Conservation (phyloP, 1,140 invertebrate genomes). For the Hermetia illucens region DNA sequence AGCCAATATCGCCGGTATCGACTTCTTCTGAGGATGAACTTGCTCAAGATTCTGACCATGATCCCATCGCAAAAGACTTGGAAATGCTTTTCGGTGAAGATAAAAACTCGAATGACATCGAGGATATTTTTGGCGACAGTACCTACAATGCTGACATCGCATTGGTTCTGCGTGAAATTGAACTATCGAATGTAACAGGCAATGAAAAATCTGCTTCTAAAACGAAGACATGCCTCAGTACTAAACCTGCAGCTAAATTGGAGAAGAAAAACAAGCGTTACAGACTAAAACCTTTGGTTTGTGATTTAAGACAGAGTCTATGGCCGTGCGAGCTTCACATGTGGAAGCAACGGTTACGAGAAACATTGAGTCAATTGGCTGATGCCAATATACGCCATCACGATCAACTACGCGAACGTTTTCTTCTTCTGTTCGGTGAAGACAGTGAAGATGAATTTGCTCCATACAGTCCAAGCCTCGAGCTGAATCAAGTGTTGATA, state of each 20-base stretch:
- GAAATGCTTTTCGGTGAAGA: constrained; percentile 21
- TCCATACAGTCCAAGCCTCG: constrained; percentile 21
- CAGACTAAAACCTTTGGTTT: not conserved
- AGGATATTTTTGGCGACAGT: constrained; percentile 21
- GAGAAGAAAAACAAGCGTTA: not conserved
- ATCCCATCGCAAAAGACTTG: constrained; percentile 19
- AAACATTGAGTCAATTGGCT: constrained; percentile 12
- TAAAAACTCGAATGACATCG: constrained; percentile 18
- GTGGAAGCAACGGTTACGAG: constrained; percentile 14
- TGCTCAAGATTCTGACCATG: constrained; percentile 9
- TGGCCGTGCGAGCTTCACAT: constrained; percentile 29
- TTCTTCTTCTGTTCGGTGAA: constrained; percentile 20
- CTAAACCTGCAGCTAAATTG: not conserved
- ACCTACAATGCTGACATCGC: constrained; percentile 2
- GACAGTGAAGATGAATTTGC: constrained; percentile 22
- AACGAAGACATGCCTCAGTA: not conserved
- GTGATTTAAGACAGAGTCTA: constrained; percentile 18
- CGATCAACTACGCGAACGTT: constrained; percentile 15
- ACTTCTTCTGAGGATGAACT: not conserved
- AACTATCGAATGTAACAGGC: not conserved
- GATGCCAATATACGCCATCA: constrained; percentile 23
- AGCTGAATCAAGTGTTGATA: constrained; percentile 21
- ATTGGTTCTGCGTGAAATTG: not conserved
- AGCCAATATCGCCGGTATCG: not conserved
- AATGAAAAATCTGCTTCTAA: not conserved